These are phyloP conservation scores for Pygmarrhopalites habei DNA, from an alignment of 1,140 invertebrate species.

Conservation along the genomic window DNA sequence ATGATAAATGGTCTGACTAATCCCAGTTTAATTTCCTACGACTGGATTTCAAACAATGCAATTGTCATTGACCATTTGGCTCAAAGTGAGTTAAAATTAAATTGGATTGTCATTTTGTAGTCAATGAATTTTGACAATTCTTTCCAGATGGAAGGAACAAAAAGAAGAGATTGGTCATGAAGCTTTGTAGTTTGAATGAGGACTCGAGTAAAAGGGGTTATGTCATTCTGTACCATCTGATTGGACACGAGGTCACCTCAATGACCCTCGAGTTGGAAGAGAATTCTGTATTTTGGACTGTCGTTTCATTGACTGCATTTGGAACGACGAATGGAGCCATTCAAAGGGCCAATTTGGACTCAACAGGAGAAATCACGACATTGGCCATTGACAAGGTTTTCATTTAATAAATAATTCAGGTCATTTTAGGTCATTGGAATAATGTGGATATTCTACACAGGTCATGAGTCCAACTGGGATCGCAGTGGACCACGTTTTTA, in stretches of 20 bases:
- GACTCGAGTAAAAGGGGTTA: constrained; percentile 3
- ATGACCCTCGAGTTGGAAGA: not conserved
- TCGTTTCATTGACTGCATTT: not conserved
- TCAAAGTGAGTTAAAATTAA: not conserved
- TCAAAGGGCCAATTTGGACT: not conserved
- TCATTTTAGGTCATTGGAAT: too few relatives aligned
- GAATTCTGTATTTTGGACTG: constrained; percentile 16
- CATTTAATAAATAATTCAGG: too few relatives aligned
- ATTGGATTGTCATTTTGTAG: not conserved
- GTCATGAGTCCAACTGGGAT: constrained; percentile 1
- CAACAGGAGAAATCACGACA: not conserved
- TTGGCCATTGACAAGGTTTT: constrained; percentile 7
- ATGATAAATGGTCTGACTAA: not conserved
- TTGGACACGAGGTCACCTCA: constrained; percentile 6
- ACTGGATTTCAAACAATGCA: constrained; percentile 16
- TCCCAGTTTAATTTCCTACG: constrained; percentile 7
- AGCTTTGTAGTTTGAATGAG: constrained; percentile 1
- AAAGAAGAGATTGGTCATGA: not conserved
- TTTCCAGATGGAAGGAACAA: not conserved
- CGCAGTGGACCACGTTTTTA: constrained; percentile 15
- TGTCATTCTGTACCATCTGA: not conserved
- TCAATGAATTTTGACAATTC: not conserved
- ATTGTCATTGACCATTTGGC: not conserved
- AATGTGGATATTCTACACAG: not conserved
- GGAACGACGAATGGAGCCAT: not conserved